A percentile compares a stretch with the other conserved stretches of the same genome.
Evolutionary conservation across 2,113 vertebrate species (phyloP).

Genomic region (Corythornis madagascariensis): DNA sequence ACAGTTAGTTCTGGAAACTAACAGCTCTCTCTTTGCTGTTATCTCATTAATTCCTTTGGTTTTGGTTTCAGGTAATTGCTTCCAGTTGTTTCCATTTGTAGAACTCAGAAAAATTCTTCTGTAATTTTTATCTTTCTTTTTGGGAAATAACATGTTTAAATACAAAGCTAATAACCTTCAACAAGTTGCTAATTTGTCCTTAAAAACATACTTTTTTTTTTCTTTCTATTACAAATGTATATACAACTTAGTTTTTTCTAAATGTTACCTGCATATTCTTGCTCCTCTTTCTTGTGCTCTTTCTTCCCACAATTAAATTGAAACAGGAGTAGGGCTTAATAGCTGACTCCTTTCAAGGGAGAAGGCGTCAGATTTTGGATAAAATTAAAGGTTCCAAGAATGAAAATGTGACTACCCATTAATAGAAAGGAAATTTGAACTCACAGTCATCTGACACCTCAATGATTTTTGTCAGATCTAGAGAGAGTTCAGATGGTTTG

Average conservation of each 20-base stretch:
- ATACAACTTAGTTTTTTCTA: neutral
- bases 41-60: neutral
- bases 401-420: neutral
- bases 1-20: neutral
- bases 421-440: conserved; percentile 1
- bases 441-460: neutral
- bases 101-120: neutral
- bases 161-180: neutral
- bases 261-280: neutral
- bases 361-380: neutral
- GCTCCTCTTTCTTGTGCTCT: neutral
- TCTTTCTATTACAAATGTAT: neutral
- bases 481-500: neutral
- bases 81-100: neutral
- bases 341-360: neutral
- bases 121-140: neutral
- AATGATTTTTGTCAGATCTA: neutral
- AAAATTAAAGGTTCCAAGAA: neutral
- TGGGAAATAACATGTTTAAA: neutral
- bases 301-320: neutral
- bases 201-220: neutral
- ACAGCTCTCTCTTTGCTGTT: neutral
- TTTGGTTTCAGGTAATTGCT: neutral
- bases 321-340: neutral
- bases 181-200: neutral